Conservation (phyloP, 2,113 vertebrate genomes). For the Narcine bancroftii region DNA sequence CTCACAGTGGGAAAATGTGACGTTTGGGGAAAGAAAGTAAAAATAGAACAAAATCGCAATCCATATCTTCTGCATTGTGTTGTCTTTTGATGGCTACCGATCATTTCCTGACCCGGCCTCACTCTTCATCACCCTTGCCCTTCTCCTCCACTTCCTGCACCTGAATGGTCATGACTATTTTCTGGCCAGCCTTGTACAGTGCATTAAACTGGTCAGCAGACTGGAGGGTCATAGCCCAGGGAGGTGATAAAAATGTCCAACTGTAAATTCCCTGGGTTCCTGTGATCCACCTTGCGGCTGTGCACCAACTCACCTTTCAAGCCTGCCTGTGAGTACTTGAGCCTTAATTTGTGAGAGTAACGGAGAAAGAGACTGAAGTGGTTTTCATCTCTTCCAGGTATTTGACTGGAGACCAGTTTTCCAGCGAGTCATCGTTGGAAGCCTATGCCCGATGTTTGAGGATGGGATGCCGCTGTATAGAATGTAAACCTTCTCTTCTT, state of each 20-base stretch:
- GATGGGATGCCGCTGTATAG: slow-evolving; percentile 78
- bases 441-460: slow-evolving; percentile 73
- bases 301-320: not conserved
- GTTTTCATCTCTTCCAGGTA: slow-evolving; percentile 53
- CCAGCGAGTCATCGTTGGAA: slow-evolving; percentile 75
- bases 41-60: not conserved
- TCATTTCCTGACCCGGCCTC: no score
- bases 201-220: no score
- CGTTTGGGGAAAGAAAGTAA: not conserved
- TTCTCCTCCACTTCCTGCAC: no score
- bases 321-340: not conserved
- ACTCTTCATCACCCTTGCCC: no score
- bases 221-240: not conserved
- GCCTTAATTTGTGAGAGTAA: not conserved
- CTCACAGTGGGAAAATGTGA: not conserved
- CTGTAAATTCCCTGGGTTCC: not conserved
- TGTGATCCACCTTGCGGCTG: not conserved
- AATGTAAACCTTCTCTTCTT: slow-evolving; percentile 54
- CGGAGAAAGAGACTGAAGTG: not conserved
- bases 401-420: slow-evolving; percentile 78
- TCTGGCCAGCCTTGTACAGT: no score
- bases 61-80: not conserved
- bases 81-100: not conserved
- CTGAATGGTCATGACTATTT: no score
- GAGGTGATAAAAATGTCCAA: not conserved